phyloP scores from a whole-genome alignment of 1,140 invertebrate genomes.

The Drosophila sturtevanti region DNA sequence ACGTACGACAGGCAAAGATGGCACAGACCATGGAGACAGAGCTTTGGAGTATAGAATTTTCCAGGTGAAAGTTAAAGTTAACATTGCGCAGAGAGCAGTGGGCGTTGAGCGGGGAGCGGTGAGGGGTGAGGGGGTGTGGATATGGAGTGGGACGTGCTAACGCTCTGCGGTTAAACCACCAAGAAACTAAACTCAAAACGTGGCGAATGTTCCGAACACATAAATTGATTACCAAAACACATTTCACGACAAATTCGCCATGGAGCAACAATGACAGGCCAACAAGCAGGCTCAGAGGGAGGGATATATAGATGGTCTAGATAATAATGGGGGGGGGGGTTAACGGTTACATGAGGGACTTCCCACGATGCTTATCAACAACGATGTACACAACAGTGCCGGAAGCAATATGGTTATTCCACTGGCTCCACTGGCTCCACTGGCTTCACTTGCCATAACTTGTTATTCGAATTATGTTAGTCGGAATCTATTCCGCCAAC shows the following conservation, averaged over 20 bases:
- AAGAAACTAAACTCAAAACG: conserved; percentile 30
- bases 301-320: no score
- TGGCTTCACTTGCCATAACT: not conserved
- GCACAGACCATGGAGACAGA: conserved; percentile 2
- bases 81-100: not conserved
- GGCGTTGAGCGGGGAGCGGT: not conserved
- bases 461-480: not conserved
- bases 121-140: not conserved
- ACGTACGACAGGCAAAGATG: conserved; percentile 55
- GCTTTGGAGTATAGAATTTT: conserved; percentile 36
- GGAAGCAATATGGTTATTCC: not conserved
- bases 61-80: conserved; percentile 52
- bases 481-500: not conserved
- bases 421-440: not conserved
- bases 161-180: conserved; percentile 30
- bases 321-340: not conserved
- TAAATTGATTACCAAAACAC: conserved; percentile 73
- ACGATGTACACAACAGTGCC: conserved; percentile 16
- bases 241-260: conserved; percentile 71
- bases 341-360: not conserved
- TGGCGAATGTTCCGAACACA: conserved; percentile 45
- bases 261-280: conserved; percentile 63
- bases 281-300: not conserved
- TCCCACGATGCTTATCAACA: conserved; percentile 12
- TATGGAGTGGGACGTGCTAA: not conserved